Evolutionary conservation across 2,888 invertebrate genomes (phyloP), one percentile per base, ranked within the genome.

Genomic region (Hemithea aestivaria): DNA sequence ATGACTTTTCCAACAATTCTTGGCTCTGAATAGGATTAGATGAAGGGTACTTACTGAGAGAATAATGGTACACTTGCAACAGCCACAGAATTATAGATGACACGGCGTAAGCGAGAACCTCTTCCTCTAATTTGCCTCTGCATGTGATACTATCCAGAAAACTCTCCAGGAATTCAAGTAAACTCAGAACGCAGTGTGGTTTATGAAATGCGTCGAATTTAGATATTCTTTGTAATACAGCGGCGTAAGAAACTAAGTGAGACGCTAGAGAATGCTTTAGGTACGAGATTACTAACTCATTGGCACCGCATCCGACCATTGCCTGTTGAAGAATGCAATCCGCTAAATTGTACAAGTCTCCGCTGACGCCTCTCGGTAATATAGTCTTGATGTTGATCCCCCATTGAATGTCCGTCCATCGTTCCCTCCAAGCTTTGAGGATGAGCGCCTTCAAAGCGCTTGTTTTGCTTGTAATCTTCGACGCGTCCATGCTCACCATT

Each of bases 331-430:
- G 88, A 54, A 98, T 94, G 66, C 97, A 95, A 70, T 98, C 97
- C 26, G 96, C 95, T 56, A 97, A 85, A 79, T 96, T 95, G 70
- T 95, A 95, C n/a, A 95, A 92, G 85, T 96, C 96, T n/a, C 96
- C 96, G 66, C 95, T 95, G 1, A 96, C 95, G n/a, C 96, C 95
- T 68, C 95, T 87, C 1, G 96, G 96, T 43, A 94, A 78, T 51
- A 94, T 95, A n/a, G 94, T 94, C 88, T 97, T 97, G 37, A 98
- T 95, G 65, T 97, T 95, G 53, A 97, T 96, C 23, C 97, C 97
- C 97, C 97, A 98, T 78, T 96, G 96, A 27, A 97, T 90, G 74
- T 97, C 97, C 1, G 94, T 93, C 98, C 98, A 98, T 44, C 98
- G 89, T 81, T 98, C 97, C 57, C 96, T 90, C 98, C 98, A 98